Evolutionary conservation across 2,888 invertebrate species (phyloP), one percentile per base, ranked within the genome.

Genomic region (Folsomia candida): DNA sequence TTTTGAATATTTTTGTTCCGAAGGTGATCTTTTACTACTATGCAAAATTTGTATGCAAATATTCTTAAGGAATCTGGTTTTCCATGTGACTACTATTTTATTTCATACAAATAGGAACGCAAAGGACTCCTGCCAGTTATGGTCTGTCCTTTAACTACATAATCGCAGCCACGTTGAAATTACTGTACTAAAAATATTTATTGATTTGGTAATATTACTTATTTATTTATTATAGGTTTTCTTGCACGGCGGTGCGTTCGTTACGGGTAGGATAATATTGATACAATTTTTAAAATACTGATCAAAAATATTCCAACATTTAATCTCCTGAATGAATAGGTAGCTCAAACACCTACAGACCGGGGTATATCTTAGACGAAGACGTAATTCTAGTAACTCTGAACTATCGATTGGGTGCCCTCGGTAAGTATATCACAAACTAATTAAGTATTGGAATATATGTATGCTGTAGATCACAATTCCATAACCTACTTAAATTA

Each of bases 1-100:
- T 70, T 28, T 64, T 77, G 6, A 78, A 76, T 60, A 26, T 76
- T n/a, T 76, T 72, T 66, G 69, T 71, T n/a, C 75, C 78, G 20
- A 68, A 73, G 70, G 77, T 76, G 64, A 66, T 51, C 2, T 22
- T n/a, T 24, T 27, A n/a, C 3, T 37, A 65, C 20, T 51, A 27
- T 51, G 25, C 37, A 62, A 29, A 11, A n/a, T 60, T n/a, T n/a
- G 26, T 14, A 18, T 47, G 14, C 20, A 27, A 60, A 20, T 28
- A 26, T 6, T 20, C 9, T 54, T 4, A 54, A 14, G 4, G 6
- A 4, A 28, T 4, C 3, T 29, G n/a, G n/a, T n/a, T n/a, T n/a
- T n/a, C n/a, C n/a, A 6, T 58, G n/a, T 6, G 9, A n/a, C n/a
- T n/a, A n/a, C n/a, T n/a, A n/a, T n/a, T n/a, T n/a, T n/a, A 65